Percentiles rank a stretch among this genome's conserved stretches.
Conservation (phyloP, 2,888 invertebrate genomes). For the Lithosia quadra region DNA sequence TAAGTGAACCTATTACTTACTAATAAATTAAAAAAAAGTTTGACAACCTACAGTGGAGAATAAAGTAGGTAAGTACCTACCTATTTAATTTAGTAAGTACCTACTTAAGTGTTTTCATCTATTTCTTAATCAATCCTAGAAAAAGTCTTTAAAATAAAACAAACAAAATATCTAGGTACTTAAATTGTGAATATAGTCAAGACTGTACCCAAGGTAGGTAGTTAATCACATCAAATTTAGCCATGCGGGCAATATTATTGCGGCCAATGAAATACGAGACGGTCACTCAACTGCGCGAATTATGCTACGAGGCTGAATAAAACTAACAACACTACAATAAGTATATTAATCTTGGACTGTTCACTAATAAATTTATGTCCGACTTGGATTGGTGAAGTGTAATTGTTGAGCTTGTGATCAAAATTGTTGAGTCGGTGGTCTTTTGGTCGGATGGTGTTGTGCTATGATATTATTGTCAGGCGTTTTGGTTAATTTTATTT, state of each 20-base stretch:
- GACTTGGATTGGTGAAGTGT: background rate
- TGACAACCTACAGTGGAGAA: too few species aligned
- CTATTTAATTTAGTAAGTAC: too few species aligned
- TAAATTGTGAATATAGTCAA: background rate
- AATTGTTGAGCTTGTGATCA: background rate
- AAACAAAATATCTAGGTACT: too few species aligned
- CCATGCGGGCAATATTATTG: conserved; percentile 65
- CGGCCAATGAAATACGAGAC: conserved; percentile 33
- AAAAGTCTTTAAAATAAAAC: background rate
- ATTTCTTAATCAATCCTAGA: background rate
- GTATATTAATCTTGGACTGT: background rate
- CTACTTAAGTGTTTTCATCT: too few species aligned
- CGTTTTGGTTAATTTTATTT: conserved; percentile 1
- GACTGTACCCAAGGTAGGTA: conserved; percentile 51
- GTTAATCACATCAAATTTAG: conserved; percentile 55
- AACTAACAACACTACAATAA: conserved; percentile 13
- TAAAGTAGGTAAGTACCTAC: too few species aligned
- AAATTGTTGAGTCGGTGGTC: background rate
- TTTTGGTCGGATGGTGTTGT: conserved; percentile 9
- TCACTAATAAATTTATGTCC: background rate
- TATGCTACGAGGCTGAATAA: conserved; percentile 18
- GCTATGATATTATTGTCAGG: conserved; percentile 25
- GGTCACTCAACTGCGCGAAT: conserved; percentile 42
- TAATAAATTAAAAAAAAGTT: too few species aligned
- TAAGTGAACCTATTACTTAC: too few species aligned